Base-by-base conservation (phyloP, 2,888 invertebrate genomes). In the Bellardia bayeri region DNA sequence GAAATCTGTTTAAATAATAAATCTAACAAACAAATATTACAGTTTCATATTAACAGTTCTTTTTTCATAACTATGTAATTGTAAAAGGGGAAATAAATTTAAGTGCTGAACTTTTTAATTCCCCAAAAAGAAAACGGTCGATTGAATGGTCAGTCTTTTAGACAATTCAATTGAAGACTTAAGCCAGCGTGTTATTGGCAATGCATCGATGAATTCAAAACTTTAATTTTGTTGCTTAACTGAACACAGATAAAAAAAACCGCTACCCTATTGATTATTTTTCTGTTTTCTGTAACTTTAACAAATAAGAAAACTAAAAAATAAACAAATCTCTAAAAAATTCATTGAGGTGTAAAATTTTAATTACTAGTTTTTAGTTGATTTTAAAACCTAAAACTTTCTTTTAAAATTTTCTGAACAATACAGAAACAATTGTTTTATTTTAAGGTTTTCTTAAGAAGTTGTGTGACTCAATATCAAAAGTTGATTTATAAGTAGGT, bases 271-370 rank as follows among this genome's bases (percentile, higher is more conserved):
- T 81, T 64, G 72, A 72, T 42, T 63, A 3, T 69, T 45, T 69
- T 72, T 72, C 37, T 11, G 0, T 63, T 63, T 30, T n/a, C n/a
- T 51, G 13, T n/a, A 63, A 9, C 7, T 9, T 40, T 64, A 40
- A 64, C 14, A 37, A 37, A 37, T 37, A 40, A 63, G 8, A 42
- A 9, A 42, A 5, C 3, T 23, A 23, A 23, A 5, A 37, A 63
- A 63, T n/a, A 40, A 42, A 66, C 23, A 63, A 37, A 37, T 71
- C 69, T 71, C 14, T 51, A 16, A 66, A 56, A 63, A 69, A 54
- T 45, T 75, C 61, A 78, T 72, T 86, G 56, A 86, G 58, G 72
- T 23, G 78, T 78, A 74, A 82, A 82, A 56, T 86, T 86, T 86
- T 86, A 86, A 86, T 86, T 86, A 78, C 64, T 61, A n/a, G 11